Evolutionary conservation across 1,140 invertebrate species (phyloP), one percentile per base, ranked within the genome.

Genomic region (Procambarus virginalis): DNA sequence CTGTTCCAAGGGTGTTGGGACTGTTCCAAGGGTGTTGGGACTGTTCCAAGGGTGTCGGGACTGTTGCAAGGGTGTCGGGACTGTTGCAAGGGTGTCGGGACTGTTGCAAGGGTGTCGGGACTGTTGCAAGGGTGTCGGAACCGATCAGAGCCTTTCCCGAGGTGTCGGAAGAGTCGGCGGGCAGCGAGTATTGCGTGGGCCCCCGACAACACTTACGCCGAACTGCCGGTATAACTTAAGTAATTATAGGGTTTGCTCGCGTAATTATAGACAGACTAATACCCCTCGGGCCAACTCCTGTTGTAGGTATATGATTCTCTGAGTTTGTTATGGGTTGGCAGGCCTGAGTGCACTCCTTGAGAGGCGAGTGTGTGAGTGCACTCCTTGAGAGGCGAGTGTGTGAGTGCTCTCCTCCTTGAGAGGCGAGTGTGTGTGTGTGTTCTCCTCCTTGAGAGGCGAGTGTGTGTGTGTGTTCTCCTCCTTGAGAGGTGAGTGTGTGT

Each of bases 241-340:
- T 85, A 85, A 85, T 85, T 85, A 76, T 75, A 68, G 83, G 70
- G 76, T 85, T 85, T 85, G 73, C 70, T 76, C 76, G 55, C 83
- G 83, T 85, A 85, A 85, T 85, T 75, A 85, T n/a, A 85, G 83
- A n/a, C 70, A n/a, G 14, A 8, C 49, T 76, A 85, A 85, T 76
- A 49, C 68, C 70, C 76, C 60, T 5, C 34, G 79, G 51, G 1
- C n/a, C 9, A 34, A 49, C 34, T 49, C 48, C 22, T 77, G 75
- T 49, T 34, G 70, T n/a, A 17, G 75, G 45, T 34, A 49, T n/a
- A 77, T 77, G n/a, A 77, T 77, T 22, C 5, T 12, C 2, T 49
- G 75, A 49, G 75, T 77, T 77, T 77, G 75, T 46, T 51, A 49
- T n/a, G 46, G 1, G 77, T 51, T 3, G 46, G 77, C 12, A 51